Conservation (phyloP, 2,888 invertebrate species). For the Macrosiphum euphorbiae region DNA sequence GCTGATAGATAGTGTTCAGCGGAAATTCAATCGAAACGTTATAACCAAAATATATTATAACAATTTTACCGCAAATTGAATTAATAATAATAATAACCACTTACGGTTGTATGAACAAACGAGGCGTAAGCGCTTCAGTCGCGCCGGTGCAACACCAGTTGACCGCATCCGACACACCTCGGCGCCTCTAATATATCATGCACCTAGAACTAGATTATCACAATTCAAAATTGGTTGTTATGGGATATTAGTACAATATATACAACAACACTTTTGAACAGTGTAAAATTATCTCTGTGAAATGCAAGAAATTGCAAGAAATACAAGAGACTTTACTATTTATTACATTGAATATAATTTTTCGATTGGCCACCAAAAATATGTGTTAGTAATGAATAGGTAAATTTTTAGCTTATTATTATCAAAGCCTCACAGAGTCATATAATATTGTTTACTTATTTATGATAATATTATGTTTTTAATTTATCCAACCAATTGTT, state of each 20-base stretch:
- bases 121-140: not conserved
- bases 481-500: not conserved
- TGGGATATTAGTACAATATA: not conserved
- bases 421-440: not conserved
- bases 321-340: no score
- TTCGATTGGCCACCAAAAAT: not conserved
- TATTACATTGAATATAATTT: not conserved
- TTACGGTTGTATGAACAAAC: not conserved
- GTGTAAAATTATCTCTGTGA: not conserved
- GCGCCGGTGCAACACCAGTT: not conserved
- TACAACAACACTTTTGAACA: not conserved
- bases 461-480: not conserved
- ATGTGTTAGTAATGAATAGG: not conserved
- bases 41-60: not conserved
- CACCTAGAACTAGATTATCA: not conserved
- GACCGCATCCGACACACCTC: not conserved
- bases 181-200: not conserved
- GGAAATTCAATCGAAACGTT: not conserved
- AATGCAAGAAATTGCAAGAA: not conserved
- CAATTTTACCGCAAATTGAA: not conserved
- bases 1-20: not conserved
- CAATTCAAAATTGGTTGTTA: not conserved
- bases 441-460: no score
- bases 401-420: not conserved
- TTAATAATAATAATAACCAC: not conserved